phyloP scores from a whole-genome alignment of 2,797 vertebrate genomes.

The Clarias laeviceps region DNA sequence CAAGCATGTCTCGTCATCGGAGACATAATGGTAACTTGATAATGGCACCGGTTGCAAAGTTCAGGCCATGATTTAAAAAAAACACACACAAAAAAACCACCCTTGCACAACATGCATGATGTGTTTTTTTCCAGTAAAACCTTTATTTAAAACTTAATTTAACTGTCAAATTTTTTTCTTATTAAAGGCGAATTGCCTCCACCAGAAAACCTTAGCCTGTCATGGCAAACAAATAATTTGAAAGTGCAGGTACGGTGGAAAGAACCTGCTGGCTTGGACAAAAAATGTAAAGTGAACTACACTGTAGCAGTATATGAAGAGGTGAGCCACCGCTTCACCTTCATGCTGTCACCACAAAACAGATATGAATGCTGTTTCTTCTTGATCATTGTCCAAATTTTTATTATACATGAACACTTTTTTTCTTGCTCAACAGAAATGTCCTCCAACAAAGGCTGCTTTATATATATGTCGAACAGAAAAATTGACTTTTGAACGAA shows the following conservation, averaged over 20 bases:
- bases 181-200: constrained; percentile 24
- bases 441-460: background rate
- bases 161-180: background rate
- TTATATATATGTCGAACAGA: background rate
- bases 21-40: background rate
- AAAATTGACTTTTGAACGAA: rapidly evolving
- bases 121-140: background rate
- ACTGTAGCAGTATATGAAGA: background rate
- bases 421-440: constrained; percentile 18
- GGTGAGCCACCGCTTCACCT: constrained; percentile 20
- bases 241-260: constrained; percentile 10
- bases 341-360: no score
- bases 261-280: constrained; percentile 9
- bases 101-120: no score
- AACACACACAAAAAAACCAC: no score
- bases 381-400: background rate
- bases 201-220: constrained; percentile 27
- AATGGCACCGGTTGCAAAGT: background rate
- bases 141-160: background rate
- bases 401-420: background rate
- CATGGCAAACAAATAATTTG: constrained; percentile 1
- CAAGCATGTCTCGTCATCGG: background rate
- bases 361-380: background rate
- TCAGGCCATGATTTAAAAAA: background rate
- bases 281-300: constrained; percentile 41